Conservation (phyloP, 37 sponge, comb jelly and placozoan species). For the Oscarella lobularis region DNA sequence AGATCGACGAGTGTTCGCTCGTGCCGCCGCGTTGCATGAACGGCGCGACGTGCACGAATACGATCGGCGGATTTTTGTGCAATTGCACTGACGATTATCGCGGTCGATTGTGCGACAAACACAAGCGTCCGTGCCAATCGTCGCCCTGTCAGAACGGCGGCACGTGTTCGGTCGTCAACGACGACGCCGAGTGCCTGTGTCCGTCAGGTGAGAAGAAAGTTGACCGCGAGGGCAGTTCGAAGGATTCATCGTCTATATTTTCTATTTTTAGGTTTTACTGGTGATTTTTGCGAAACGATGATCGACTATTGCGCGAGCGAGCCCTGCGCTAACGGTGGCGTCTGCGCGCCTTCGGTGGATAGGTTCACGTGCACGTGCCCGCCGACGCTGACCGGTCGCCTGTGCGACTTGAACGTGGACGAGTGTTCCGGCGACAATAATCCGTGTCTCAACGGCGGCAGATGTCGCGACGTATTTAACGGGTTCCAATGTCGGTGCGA, state of each 20-base stretch:
- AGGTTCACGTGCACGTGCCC: constrained; percentile 9
- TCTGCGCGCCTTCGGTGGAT: not conserved
- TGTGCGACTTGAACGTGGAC: constrained; percentile 15
- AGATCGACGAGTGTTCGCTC: not conserved
- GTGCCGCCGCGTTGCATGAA: not conserved
- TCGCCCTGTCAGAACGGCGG: constrained; percentile 54
- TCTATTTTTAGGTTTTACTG: constrained; percentile 71
- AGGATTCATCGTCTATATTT: too few species aligned
- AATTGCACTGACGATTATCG: constrained; percentile 40
- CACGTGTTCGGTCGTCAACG: constrained; percentile 48
- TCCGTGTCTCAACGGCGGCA: constrained; percentile 18
- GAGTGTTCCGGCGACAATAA: constrained; percentile 9
- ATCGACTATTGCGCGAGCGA: constrained; percentile 29
- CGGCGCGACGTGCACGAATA: not conserved
- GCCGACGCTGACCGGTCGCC: not conserved
- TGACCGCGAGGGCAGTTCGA: not conserved
- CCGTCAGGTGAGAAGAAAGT: not conserved
- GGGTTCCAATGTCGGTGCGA: constrained; percentile 12
- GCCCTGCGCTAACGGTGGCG: constrained; percentile 16
- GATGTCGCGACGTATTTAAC: constrained; percentile 8
- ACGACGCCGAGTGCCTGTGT: constrained; percentile 38
- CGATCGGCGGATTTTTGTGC: not conserved
- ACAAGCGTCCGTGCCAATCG: constrained; percentile 42
- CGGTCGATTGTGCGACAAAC: constrained; percentile 36
- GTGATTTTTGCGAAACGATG: constrained; percentile 35